phyloP scores from a whole-genome alignment of 2,888 invertebrate genomes.

The Gonocerus acuteangulatus region DNA sequence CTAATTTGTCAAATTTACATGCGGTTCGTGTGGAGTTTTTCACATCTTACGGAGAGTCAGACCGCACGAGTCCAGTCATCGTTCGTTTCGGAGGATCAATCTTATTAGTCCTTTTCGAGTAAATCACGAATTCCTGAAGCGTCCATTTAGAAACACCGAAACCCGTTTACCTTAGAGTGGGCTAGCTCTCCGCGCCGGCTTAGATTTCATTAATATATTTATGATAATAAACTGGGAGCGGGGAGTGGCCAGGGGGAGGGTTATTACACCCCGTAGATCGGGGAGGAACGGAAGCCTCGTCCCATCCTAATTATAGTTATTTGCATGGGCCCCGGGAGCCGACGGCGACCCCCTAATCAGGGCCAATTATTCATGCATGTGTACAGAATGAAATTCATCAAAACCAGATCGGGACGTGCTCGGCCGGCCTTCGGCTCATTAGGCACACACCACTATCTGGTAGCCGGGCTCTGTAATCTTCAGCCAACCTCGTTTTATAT shows the following conservation, averaged over 20 bases:
- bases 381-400: constrained; percentile 28
- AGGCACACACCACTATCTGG: constrained; percentile 22
- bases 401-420: constrained; percentile 18
- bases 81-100: too few relatives aligned
- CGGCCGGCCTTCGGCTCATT: constrained; percentile 7
- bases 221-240: constrained; percentile 26
- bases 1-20: too few relatives aligned
- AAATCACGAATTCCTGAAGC: too few relatives aligned
- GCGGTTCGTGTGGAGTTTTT: too few relatives aligned
- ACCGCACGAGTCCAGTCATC: too few relatives aligned
- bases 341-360: constrained; percentile 20
- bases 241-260: constrained; percentile 11
- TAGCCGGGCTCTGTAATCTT: constrained; percentile 24
- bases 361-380: constrained; percentile 27
- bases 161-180: too few relatives aligned
- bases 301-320: constrained; percentile 22
- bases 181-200: not conserved
- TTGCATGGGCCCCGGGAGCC: constrained; percentile 23
- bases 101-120: too few relatives aligned
- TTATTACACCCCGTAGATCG: too few relatives aligned
- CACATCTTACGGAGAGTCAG: too few relatives aligned
- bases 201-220: constrained; percentile 28
- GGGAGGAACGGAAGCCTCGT: constrained; percentile 17
- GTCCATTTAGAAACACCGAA: too few relatives aligned
- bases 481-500: constrained; percentile 13